These are phyloP conservation scores for Ceuthmochares aereus DNA, from an alignment of 2,113 vertebrate species.

Conservation along the genomic window DNA sequence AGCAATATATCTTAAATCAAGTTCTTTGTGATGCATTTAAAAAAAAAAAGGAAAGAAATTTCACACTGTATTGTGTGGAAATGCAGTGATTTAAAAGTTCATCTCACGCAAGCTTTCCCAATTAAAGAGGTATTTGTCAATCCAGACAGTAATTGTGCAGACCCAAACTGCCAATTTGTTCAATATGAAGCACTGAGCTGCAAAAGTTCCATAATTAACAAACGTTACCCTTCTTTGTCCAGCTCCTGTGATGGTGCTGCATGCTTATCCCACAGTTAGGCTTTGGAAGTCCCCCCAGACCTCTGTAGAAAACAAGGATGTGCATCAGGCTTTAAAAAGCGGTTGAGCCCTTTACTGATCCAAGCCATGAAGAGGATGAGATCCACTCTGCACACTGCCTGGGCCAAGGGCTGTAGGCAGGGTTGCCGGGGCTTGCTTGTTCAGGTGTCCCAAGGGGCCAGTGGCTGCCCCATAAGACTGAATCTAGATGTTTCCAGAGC, in stretches of 20 bases:
- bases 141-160: conserved; percentile 49
- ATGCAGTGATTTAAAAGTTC: conserved; percentile 58
- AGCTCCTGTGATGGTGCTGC: background rate
- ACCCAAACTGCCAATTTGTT: conserved; percentile 50
- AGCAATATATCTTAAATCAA: conserved; percentile 35
- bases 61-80: conserved; percentile 66
- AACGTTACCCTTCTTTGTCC: background rate
- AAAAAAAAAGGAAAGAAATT: conserved; percentile 45
- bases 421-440: background rate
- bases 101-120: conserved; percentile 55
- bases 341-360: no score
- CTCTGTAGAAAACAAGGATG: background rate
- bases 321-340: background rate
- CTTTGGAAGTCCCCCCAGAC: background rate
- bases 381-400: fast-evolving
- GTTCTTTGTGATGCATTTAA: conserved; percentile 9
- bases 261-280: fast-evolving
- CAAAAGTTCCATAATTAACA: conserved; percentile 65
- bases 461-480: background rate
- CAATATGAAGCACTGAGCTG: conserved; percentile 52
- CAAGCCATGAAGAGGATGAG: background rate
- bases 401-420: no score
- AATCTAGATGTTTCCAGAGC: background rate
- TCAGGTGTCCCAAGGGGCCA: fast-evolving
- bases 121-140: conserved; percentile 69